A percentile compares a stretch with the other conserved stretches of the same genome.
Conservation (phyloP, 2,888 invertebrate genomes). For the Sinelater perroti region DNA sequence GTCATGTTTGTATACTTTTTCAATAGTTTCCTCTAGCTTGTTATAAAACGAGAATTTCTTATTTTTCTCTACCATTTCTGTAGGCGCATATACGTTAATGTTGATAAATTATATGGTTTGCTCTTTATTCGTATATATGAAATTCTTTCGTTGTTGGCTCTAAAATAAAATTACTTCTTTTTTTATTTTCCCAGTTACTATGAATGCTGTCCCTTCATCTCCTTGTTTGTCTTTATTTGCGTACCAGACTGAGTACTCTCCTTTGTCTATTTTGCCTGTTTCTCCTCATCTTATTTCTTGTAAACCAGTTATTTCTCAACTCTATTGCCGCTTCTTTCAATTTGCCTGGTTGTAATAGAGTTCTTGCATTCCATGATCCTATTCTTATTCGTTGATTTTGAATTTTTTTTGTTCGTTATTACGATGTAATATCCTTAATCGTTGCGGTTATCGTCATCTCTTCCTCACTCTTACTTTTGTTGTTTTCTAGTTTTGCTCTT, state of each 20-base stretch:
- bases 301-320: not conserved
- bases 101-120: not conserved
- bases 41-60: not conserved
- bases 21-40: not conserved
- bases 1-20: constrained; percentile 2
- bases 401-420: not conserved
- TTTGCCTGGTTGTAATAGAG: constrained; percentile 5
- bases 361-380: constrained; percentile 4
- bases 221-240: constrained; percentile 1
- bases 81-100: not conserved
- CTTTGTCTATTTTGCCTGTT: not conserved
- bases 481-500: no score
- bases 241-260: not conserved
- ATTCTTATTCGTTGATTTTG: not conserved
- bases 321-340: not conserved
- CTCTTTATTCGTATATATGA: constrained; percentile 3
- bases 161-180: not conserved
- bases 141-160: not conserved
- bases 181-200: no score
- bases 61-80: not conserved
- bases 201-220: no score
- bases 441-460: no score
- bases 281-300: not conserved
- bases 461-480: no score
- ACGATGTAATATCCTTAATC: no score